Conservation (phyloP, 2,797 vertebrate species). For the Chlorospingus flavigularis region DNA sequence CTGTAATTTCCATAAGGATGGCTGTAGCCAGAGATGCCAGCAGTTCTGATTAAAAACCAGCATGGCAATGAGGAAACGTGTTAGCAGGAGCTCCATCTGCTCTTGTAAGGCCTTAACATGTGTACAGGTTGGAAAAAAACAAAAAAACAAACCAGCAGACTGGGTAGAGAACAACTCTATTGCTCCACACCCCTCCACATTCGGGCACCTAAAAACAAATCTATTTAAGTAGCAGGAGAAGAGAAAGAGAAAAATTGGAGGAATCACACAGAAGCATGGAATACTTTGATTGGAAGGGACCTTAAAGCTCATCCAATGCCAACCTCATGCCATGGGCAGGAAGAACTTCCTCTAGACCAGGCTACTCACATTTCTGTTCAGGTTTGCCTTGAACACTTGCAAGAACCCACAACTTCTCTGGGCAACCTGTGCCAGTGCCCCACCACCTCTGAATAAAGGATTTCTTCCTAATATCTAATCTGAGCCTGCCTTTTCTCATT, state of each 20-base stretch:
- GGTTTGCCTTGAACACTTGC: not conserved
- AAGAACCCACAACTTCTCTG: not conserved
- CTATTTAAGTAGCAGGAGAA: accelerated
- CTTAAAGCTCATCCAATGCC: not conserved
- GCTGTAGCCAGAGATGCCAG: not conserved
- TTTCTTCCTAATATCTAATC: not conserved
- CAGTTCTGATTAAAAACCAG: not conserved
- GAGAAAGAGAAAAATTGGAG: not conserved
- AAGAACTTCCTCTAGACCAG: not conserved
- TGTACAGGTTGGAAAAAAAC: not conserved
- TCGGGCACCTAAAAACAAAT: not conserved
- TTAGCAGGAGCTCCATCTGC: not conserved
- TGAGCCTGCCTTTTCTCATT: not conserved
- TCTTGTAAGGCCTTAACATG: not conserved
- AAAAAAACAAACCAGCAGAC: not conserved
- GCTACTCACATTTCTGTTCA: not conserved
- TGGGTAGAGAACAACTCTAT: not conserved
- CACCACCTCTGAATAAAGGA: not conserved
- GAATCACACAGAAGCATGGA: not conserved
- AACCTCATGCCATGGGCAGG: not conserved
- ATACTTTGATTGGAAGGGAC: not conserved
- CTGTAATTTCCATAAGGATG: not conserved
- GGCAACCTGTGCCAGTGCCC: not conserved
- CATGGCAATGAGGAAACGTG: accelerated
- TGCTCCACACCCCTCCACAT: not conserved